These are phyloP conservation scores for Hedychridium roseum DNA, from an alignment of 2,888 invertebrate species.

Conservation along the genomic window DNA sequence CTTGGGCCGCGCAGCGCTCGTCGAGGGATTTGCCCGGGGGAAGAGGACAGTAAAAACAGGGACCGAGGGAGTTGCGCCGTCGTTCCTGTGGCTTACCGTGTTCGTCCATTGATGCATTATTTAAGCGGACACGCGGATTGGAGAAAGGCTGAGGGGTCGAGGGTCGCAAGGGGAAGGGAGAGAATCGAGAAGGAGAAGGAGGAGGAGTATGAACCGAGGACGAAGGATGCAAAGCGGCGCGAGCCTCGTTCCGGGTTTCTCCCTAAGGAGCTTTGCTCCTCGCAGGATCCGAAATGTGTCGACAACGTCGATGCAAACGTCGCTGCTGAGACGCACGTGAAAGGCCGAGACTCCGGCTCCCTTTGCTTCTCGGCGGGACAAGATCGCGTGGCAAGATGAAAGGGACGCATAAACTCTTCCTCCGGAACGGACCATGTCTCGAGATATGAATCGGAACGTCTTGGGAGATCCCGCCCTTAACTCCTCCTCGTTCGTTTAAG, in stretches of 20 bases:
- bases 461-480: too few relatives aligned
- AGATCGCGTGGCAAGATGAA: conserved; percentile 18
- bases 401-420: conserved; percentile 17
- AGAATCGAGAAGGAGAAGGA: conserved; percentile 5
- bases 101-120: conserved; percentile 25
- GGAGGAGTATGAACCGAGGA: conserved; percentile 9
- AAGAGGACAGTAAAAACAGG: too few relatives aligned
- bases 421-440: conserved; percentile 9
- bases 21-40: too few relatives aligned
- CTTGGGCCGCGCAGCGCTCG: too few relatives aligned
- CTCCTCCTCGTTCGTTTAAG: too few relatives aligned
- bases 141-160: not conserved
- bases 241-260: conserved; percentile 10
- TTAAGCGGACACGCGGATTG: conserved; percentile 15
- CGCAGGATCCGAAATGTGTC: conserved; percentile 21
- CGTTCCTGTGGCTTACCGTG: too few relatives aligned
- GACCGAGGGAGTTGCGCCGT: too few relatives aligned
- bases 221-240: not conserved
- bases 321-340: not conserved
- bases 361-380: conserved; percentile 15
- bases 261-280: conserved; percentile 26
- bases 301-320: conserved; percentile 16
- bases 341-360: not conserved
- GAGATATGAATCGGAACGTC: conserved; percentile 8
- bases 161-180: too few relatives aligned